Evolutionary conservation across 2,888 invertebrate species (phyloP).

Genomic region (Allophyes oxyacanthae): DNA sequence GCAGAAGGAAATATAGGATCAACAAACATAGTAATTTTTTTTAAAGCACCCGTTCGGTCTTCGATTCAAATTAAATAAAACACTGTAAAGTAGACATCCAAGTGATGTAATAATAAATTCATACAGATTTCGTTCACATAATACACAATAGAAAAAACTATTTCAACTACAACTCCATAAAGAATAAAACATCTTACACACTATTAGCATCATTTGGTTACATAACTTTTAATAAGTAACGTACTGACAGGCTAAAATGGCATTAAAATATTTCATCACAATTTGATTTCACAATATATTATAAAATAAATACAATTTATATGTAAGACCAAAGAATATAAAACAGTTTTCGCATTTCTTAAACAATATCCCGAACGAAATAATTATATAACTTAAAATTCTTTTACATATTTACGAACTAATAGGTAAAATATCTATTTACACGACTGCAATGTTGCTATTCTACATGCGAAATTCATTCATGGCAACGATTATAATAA

Average conservation of each 20-base stretch:
- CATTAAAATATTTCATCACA: slow-evolving; percentile 87
- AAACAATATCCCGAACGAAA: slow-evolving; percentile 56
- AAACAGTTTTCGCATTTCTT: slow-evolving; percentile 50
- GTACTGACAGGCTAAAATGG: slow-evolving; percentile 86
- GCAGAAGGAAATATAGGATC: no score
- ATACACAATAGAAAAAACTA: slow-evolving; percentile 85
- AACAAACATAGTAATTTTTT: no score
- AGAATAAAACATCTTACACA: slow-evolving; percentile 84
- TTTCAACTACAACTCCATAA: slow-evolving; percentile 80
- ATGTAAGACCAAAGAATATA: slow-evolving; percentile 48
- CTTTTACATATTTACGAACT: slow-evolving; percentile 59
- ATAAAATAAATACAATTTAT: slow-evolving; percentile 73
- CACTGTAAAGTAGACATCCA: slow-evolving; percentile 77
- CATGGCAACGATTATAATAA: slow-evolving; percentile 65
- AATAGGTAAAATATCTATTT: slow-evolving; percentile 70
- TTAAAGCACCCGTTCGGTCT: no score
- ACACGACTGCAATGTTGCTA: slow-evolving; percentile 65
- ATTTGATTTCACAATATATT: slow-evolving; percentile 76
- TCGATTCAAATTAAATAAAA: slow-evolving; percentile 56
- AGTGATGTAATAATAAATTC: slow-evolving; percentile 86
- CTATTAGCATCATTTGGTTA: slow-evolving; percentile 88
- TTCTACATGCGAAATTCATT: slow-evolving; percentile 57
- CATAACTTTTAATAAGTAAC: slow-evolving; percentile 83
- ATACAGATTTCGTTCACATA: slow-evolving; percentile 85
- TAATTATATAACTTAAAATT: slow-evolving; percentile 63